Conservation (phyloP, 2,797 vertebrate species). For the Muscicapa comitata region DNA sequence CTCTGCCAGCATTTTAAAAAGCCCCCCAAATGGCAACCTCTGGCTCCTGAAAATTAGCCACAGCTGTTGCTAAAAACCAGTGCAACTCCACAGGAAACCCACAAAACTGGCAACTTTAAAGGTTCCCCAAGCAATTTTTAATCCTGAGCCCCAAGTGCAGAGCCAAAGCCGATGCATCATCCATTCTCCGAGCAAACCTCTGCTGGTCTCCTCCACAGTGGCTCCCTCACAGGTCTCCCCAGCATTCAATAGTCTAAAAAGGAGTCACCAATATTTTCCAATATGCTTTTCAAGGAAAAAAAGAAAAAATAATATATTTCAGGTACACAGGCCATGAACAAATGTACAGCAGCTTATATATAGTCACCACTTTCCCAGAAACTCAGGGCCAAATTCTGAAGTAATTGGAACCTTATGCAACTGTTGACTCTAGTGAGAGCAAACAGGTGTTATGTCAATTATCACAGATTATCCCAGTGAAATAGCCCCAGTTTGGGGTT, state of each 20-base stretch:
- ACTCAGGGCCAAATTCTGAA: background rate
- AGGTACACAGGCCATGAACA: background rate
- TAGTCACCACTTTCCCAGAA: constrained; percentile 12
- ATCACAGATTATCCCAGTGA: background rate
- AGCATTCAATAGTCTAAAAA: background rate
- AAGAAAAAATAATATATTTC: constrained; percentile 2
- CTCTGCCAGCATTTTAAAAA: background rate
- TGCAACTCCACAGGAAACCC: constrained; percentile 66
- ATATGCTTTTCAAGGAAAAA: constrained; percentile 12
- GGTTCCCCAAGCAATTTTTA: constrained; percentile 46
- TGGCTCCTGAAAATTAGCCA: constrained; percentile 64
- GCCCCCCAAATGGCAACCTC: background rate
- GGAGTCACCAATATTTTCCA: background rate
- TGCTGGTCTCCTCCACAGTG: constrained; percentile 6
- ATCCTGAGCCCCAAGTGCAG: background rate
- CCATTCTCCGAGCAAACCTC: constrained; percentile 19
- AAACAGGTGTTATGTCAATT: constrained; percentile 48
- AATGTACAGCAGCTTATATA: background rate
- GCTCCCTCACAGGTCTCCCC: background rate
- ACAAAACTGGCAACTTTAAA: constrained; percentile 57
- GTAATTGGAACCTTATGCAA: constrained; percentile 29
- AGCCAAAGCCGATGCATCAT: constrained; percentile 60
- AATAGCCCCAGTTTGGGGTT: background rate
- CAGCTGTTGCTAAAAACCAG: constrained; percentile 61
- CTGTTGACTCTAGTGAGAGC: background rate